phyloP scores from a whole-genome alignment of 2,113 vertebrate species.

The Phyllostomus discolor region DNA sequence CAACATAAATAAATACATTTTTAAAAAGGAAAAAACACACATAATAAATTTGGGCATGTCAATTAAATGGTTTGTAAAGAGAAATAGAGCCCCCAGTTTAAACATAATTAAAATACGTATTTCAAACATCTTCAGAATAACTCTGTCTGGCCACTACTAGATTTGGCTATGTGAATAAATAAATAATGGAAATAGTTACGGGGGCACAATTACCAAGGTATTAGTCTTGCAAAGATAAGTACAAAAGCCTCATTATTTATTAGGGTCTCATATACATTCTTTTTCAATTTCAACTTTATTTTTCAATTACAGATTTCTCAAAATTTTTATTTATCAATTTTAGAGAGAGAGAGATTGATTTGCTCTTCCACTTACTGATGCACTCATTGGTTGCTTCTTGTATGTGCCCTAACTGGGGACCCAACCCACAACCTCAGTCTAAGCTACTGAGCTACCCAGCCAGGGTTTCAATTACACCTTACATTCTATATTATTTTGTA shows the following conservation, averaged over 20 bases:
- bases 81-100: not conserved
- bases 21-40: not conserved
- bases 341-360: not conserved
- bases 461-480: not conserved
- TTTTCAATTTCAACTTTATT: not conserved
- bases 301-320: not conserved
- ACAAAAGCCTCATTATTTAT: not conserved
- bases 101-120: not conserved
- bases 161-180: not conserved
- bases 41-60: not conserved
- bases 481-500: not conserved
- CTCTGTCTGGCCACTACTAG: no score
- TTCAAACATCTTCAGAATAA: not conserved
- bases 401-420: no score
- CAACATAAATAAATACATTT: not conserved
- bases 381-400: no score
- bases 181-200: not conserved
- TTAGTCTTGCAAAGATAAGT: not conserved
- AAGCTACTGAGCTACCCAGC: no score
- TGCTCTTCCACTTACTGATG: no score
- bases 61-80: not conserved
- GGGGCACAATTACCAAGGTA: accelerated
- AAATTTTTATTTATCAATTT: not conserved
- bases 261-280: not conserved
- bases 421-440: no score